Base-by-base conservation (phyloP, 23 tunicate species). In the Diplosoma virens region DNA sequence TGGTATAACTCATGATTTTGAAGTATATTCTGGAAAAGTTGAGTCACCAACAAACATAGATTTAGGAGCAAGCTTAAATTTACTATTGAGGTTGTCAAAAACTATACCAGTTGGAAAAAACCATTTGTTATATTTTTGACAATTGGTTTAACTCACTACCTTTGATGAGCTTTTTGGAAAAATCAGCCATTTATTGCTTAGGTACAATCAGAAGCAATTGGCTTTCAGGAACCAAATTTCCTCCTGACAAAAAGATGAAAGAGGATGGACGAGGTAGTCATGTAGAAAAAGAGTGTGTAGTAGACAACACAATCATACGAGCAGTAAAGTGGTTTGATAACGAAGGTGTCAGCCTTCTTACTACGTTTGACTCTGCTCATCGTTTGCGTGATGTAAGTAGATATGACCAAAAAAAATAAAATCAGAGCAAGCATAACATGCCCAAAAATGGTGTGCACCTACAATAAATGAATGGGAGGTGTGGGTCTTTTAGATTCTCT, bases 111-210 rank as follows among this genome's bases (percentile, higher is more conserved):
- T 36, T 54, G 25, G 29, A 26, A 52, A 25, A 1, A 74, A 74
- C 66, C 66, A 74, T 29, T 16, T 52, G 17, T 37, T 74, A 6
- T 74, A n/a, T 0, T 54, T 74, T 74, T 53, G 79, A 74, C 79
- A 74, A 74, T 53, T 74, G 65, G 64, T 74, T 74, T 54, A 53
- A 34, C 4, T 74, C 65, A 35, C 6, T 73, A 30, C 37, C 63
- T 22, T 35, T 73, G 64, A 7, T 73, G 21, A 14, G 37, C 17
- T 36, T 50, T 7, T 66, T 73, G 16, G 64, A 21, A 2, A 27
- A 73, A 73, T 30, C 26, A 29, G 25, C 28, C 5, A 73, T 52
- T 11, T 53, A 50, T 52, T 32, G 48, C 63, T 22, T 73, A 5
- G 65, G 33, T 14, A 73, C 67, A 50, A 26, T 73, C 3, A 30